These are phyloP conservation scores for Eilema caniola DNA, from an alignment of 2,888 invertebrate species.

Conservation along the genomic window DNA sequence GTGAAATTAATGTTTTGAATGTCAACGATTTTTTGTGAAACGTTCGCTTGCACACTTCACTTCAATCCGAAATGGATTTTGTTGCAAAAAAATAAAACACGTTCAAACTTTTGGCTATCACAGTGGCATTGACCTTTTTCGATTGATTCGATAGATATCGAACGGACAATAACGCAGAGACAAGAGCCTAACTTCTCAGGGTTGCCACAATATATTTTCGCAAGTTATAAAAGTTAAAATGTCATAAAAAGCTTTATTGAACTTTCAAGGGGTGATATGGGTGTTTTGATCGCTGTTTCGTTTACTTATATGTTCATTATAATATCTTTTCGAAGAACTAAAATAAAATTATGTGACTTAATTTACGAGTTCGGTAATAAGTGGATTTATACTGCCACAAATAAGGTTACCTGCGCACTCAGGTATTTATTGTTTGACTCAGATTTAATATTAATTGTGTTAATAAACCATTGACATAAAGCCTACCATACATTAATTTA, in stretches of 20 bases:
- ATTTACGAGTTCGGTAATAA: conserved; percentile 30
- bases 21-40: conserved; percentile 33
- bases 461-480: too few species aligned
- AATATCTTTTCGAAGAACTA: conserved; percentile 21
- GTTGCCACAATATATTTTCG: conserved; percentile 37
- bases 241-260: conserved; percentile 32
- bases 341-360: conserved; percentile 33
- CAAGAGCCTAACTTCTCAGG: conserved; percentile 45
- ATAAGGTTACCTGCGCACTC: conserved; percentile 8
- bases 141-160: conserved; percentile 61
- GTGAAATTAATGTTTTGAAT: conserved; percentile 27
- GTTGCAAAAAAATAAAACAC: conserved; percentile 52
- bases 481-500: too few species aligned
- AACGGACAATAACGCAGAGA: conserved; percentile 50
- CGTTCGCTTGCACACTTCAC: conserved; percentile 14
- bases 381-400: conserved; percentile 33
- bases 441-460: too few species aligned
- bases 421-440: too few species aligned
- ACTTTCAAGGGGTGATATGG: conserved; percentile 25
- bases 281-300: conserved; percentile 28
- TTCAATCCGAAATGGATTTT: conserved; percentile 28
- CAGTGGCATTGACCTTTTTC: conserved; percentile 56
- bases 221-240: conserved; percentile 17
- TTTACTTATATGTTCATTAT: conserved; percentile 36
- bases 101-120: conserved; percentile 58